phyloP scores from a whole-genome alignment of 23 tunicate genomes.

The Botrylloides violaceus region DNA sequence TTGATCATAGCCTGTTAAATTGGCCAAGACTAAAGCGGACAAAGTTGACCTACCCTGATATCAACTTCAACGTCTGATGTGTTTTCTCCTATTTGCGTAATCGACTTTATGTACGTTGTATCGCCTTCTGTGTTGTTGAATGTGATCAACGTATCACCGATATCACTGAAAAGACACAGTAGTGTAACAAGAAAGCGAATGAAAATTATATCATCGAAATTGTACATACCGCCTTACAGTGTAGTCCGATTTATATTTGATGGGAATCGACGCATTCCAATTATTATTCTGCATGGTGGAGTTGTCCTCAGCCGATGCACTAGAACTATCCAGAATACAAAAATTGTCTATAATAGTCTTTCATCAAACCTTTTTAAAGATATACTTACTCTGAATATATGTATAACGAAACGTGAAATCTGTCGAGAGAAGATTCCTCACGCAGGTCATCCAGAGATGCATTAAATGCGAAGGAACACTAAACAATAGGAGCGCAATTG shows the following conservation, averaged over 20 bases:
- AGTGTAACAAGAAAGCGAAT: too few species aligned
- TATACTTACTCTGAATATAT: too few species aligned
- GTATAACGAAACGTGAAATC: too few species aligned
- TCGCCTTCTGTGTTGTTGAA: slow-evolving; percentile 38
- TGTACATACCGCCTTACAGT: background rate
- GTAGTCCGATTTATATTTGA: background rate
- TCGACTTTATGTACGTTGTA: slow-evolving; percentile 26
- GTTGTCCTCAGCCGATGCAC: background rate
- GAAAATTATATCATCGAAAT: slow-evolving; percentile 13
- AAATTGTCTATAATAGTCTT: too few species aligned
- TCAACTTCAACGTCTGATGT: background rate
- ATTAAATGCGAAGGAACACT: too few species aligned
- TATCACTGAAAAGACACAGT: background rate
- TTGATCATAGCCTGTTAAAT: background rate
- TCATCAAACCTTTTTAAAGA: too few species aligned
- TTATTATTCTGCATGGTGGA: slow-evolving; percentile 13
- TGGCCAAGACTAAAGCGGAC: background rate
- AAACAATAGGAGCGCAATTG: too few species aligned
- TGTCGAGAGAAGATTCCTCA: too few species aligned
- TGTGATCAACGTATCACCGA: background rate
- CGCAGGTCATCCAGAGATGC: too few species aligned
- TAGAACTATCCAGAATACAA: too few species aligned
- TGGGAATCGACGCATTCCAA: background rate
- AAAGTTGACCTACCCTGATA: background rate
- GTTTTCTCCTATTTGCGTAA: slow-evolving; percentile 26